Percentiles rank a stretch among this genome's conserved stretches.
Evolutionary conservation across 2,888 invertebrate genomes (phyloP).

Genomic region (Fragum fragum): DNA sequence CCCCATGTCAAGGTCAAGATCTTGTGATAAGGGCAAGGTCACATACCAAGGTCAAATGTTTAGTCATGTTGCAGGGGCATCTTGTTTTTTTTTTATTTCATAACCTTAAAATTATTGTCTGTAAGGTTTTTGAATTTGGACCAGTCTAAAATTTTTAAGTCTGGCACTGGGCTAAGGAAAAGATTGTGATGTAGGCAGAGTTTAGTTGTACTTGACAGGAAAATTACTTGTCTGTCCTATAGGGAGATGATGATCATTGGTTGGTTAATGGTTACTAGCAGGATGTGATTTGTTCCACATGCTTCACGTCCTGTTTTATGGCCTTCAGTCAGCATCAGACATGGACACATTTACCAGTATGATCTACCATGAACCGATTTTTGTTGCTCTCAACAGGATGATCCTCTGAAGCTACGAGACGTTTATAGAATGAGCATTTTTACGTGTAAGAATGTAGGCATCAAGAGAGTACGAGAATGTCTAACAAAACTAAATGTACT

Average conservation of each 20-base stretch:
- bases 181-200: not conserved
- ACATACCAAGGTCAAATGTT: too few species aligned
- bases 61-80: not conserved
- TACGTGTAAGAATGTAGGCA: too few species aligned
- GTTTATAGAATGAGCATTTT: too few species aligned
- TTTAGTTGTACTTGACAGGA: constrained; percentile 8
- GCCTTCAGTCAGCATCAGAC: not conserved
- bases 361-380: not conserved
- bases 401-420: too few species aligned
- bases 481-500: too few species aligned
- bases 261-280: not conserved
- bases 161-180: not conserved
- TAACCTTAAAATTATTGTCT: too few species aligned
- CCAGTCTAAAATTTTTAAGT: too few species aligned
- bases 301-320: not conserved
- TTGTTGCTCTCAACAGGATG: too few species aligned
- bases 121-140: too few species aligned
- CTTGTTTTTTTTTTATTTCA: not conserved
- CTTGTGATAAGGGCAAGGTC: too few species aligned
- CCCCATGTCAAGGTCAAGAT: too few species aligned
- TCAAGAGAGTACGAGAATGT: too few species aligned
- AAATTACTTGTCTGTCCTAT: constrained; percentile 12
- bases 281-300: constrained; percentile 10
- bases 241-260: constrained; percentile 2
- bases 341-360: not conserved